Percentiles rank a stretch among this genome's conserved stretches.
phyloP scores from a whole-genome alignment of 1,140 invertebrate species.

The Lepidurus arcticus region DNA sequence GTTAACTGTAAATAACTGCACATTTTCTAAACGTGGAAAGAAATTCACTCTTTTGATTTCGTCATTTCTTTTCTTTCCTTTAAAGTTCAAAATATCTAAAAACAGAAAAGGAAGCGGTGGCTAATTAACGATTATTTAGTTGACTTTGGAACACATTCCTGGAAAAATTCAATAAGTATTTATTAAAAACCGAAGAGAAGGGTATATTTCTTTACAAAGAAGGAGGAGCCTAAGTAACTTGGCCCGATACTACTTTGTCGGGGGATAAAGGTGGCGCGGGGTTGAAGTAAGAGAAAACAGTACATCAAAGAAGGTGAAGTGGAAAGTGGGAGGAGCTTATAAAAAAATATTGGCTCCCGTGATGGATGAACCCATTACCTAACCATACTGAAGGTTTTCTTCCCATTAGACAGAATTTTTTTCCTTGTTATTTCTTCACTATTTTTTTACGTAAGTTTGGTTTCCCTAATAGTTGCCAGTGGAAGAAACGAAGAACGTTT shows the following conservation, averaged over 20 bases:
- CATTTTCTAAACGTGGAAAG: too few relatives aligned
- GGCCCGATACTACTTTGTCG: background rate
- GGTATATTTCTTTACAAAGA: too few relatives aligned
- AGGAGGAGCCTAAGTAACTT: background rate
- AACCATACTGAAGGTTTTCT: background rate
- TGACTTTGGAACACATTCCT: too few relatives aligned
- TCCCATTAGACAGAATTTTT: background rate
- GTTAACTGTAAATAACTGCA: too few relatives aligned
- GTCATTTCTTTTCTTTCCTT: too few relatives aligned
- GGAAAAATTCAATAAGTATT: too few relatives aligned
- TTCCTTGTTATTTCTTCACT: background rate
- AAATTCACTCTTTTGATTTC: too few relatives aligned
- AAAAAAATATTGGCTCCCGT: conserved; percentile 6
- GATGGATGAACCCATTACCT: conserved; percentile 18
- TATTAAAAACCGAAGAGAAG: too few relatives aligned
- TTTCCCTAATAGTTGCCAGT: background rate
- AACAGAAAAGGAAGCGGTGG: too few relatives aligned
- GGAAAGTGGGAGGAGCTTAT: background rate
- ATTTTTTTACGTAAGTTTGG: background rate
- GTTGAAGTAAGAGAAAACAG: background rate
- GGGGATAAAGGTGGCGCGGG: too few relatives aligned
- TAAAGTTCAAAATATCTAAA: too few relatives aligned
- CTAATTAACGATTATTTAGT: too few relatives aligned
- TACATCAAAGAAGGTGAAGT: background rate
- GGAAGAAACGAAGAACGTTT: background rate